Percentiles rank a stretch among this genome's conserved stretches.
These are phyloP conservation scores for Microctenopoma steveboyesi DNA, from an alignment of 2,797 vertebrate genomes.

Conservation along the genomic window DNA sequence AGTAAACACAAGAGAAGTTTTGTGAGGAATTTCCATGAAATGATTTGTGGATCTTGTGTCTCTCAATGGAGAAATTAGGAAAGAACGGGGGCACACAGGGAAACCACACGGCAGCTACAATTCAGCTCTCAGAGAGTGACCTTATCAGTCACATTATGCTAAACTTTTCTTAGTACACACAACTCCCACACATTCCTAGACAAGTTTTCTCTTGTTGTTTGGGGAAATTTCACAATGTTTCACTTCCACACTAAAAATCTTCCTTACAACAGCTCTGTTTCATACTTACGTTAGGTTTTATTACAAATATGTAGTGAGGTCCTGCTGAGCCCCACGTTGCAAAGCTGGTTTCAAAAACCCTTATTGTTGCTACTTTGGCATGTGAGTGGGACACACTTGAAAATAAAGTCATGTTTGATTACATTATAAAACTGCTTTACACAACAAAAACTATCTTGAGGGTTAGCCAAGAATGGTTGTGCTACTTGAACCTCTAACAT, in stretches of 20 bases:
- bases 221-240: background rate
- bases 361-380: too few relatives aligned
- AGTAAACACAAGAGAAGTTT: too few relatives aligned
- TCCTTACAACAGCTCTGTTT: background rate
- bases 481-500: too few relatives aligned
- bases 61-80: too few relatives aligned
- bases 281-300: background rate
- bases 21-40: background rate
- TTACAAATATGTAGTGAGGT: background rate
- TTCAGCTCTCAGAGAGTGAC: background rate
- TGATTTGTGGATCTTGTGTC: background rate
- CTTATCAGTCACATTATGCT: background rate
- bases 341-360: background rate
- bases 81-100: background rate
- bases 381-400: too few relatives aligned
- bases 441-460: too few relatives aligned
- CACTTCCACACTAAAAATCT: slow-evolving; percentile 4
- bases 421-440: background rate
- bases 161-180: background rate
- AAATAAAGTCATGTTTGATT: too few relatives aligned
- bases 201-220: background rate
- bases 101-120: background rate
- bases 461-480: too few relatives aligned
- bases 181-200: background rate
- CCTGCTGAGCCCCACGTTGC: background rate